Percentiles rank a stretch among this genome's conserved stretches.
Conservation (phyloP, 2,113 vertebrate species). For the Microcebus tavaratra region DNA sequence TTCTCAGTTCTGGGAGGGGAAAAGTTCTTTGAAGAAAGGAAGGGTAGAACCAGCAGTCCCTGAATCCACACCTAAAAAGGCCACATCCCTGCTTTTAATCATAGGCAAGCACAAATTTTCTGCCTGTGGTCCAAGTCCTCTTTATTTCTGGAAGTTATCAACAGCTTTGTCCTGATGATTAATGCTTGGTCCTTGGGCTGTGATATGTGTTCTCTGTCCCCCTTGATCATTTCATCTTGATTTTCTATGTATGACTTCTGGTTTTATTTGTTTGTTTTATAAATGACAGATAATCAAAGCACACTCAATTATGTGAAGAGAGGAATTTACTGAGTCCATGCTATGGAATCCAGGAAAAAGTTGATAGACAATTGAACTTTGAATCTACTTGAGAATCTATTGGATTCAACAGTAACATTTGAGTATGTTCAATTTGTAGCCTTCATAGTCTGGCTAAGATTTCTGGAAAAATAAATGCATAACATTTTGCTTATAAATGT, state of each 20-base stretch:
- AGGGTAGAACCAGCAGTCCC: neutral
- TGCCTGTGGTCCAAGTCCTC: neutral
- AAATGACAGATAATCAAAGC: slow-evolving; percentile 9
- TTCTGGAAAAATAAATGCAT: slow-evolving; percentile 25
- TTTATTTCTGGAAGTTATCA: neutral
- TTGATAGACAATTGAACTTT: slow-evolving; percentile 1
- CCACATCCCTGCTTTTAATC: neutral
- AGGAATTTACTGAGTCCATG: neutral
- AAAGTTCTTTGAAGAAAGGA: neutral
- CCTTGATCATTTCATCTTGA: neutral
- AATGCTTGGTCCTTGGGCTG: neutral
- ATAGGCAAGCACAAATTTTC: neutral
- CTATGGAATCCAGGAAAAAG: neutral
- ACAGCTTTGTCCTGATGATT: neutral
- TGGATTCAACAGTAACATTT: neutral
- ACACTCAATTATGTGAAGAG: slow-evolving; percentile 9
- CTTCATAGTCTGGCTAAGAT: neutral
- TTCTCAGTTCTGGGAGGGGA: neutral
- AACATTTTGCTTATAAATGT: slow-evolving; percentile 6
- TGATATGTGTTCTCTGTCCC: neutral
- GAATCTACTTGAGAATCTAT: neutral
- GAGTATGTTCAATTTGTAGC: neutral
- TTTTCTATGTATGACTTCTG: neutral
- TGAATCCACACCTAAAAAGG: neutral
- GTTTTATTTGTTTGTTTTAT: slow-evolving; percentile 45